Evolutionary conservation across 1,140 invertebrate genomes (phyloP), one percentile per base, ranked within the genome.

Genomic region (Drosophila nasuta): DNA sequence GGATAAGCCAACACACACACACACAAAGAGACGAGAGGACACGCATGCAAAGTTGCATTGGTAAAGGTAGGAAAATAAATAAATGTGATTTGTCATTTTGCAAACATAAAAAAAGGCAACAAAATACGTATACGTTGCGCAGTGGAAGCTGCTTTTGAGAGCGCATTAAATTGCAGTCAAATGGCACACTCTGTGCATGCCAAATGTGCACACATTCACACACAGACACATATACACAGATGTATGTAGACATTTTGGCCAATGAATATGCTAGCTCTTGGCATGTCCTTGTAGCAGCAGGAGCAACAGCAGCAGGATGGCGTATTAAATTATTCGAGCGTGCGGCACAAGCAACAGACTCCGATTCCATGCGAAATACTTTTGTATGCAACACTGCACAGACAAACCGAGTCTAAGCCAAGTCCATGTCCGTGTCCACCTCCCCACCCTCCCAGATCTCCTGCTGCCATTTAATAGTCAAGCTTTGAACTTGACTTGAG

Each of bases 61-160:
- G 52, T 66, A 20, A 41, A 54, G 65, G 60, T 70, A 66, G 30
- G 30, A 81, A 85, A 89, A 89, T 89, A 89, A 89, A 89, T 89
- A 89, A 89, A 89, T 89, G 85, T 89, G 86, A 89, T 89, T 89
- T 89, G 86, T 89, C 85, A 89, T 89, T 89, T 89, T 73, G 78
- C 75, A 85, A 89, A 90, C 85, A 89, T 80, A 79, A 73, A 88
- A 75, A 60, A 78, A 46, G 63, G 57, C 63, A 69, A 65, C 43
- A 49, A 76, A 68, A 54, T 68, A 17, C 17, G 38, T 10, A 57
- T 17, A 48, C 13, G 46, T 17, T 25, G 7, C 15, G 15, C 3
- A 20, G 15, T 17, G 41, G 65, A 69, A 80, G 69, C 56, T 70
- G 74, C 70, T 70, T 74, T 74, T 64, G 74, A 76, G 70, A 83